Conservation (phyloP, 2,888 invertebrate genomes). For the Morpho deidamia region DNA sequence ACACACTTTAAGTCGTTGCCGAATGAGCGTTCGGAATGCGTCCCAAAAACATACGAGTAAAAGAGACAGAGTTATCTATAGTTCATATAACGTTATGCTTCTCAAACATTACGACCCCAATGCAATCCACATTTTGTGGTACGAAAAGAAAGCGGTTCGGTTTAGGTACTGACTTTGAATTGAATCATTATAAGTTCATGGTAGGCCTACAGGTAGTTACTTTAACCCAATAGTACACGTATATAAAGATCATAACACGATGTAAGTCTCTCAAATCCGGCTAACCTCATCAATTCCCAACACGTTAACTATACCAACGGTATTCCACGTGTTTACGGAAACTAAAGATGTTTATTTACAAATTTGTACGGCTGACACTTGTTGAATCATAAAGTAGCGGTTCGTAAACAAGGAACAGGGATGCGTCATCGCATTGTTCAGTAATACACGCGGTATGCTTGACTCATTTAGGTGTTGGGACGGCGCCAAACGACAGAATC, state of each 20-base stretch:
- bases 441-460: conserved; percentile 37
- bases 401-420: conserved; percentile 44
- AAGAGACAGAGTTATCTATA: too few relatives aligned
- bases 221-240: not conserved
- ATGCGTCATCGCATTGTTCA: conserved; percentile 53
- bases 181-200: too few relatives aligned
- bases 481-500: conserved; percentile 34
- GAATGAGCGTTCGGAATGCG: too few relatives aligned
- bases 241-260: not conserved
- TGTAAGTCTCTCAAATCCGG: conserved; percentile 1
- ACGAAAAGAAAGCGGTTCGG: too few relatives aligned
- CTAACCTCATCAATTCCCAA: conserved; percentile 19
- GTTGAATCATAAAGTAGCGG: conserved; percentile 46
- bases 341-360: conserved; percentile 22
- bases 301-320: conserved; percentile 18
- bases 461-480: conserved; percentile 37
- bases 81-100: too few relatives aligned
- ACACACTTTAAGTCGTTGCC: too few relatives aligned
- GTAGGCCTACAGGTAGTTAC: too few relatives aligned
- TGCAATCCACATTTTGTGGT: too few relatives aligned
- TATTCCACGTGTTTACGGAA: conserved; percentile 23
- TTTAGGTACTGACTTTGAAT: too few relatives aligned
- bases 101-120: too few relatives aligned
- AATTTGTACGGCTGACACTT: conserved; percentile 30
- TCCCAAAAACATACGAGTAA: too few relatives aligned